A percentile compares a stretch with the other conserved stretches of the same genome.
Conservation (phyloP, 2,797 vertebrate genomes). For the Sebastes hubbsi region DNA sequence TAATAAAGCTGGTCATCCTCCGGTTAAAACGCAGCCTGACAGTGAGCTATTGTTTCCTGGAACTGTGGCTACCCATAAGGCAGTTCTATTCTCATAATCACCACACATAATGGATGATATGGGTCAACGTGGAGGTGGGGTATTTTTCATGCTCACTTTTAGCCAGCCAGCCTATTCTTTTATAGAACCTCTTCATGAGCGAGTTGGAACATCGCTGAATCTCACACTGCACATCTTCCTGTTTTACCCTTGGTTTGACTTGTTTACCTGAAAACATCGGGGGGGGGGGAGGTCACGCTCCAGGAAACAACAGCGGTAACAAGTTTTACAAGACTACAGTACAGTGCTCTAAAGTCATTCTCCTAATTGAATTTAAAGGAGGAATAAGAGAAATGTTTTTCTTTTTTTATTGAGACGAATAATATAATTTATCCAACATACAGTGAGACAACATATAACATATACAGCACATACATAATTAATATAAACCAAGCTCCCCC, state of each 20-base stretch:
- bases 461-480: too few relatives aligned
- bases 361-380: constrained; percentile 24
- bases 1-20: constrained; percentile 75
- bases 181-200: constrained; percentile 73
- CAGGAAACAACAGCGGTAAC: constrained; percentile 25
- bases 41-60: constrained; percentile 82
- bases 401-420: too few relatives aligned
- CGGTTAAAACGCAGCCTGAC: constrained; percentile 75
- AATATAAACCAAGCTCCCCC: too few relatives aligned
- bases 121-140: constrained; percentile 84
- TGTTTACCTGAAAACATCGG: constrained; percentile 73
- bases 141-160: constrained; percentile 88
- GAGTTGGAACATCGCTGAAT: constrained; percentile 69
- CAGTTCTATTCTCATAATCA: constrained; percentile 85
- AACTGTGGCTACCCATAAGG: constrained; percentile 80
- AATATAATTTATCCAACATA: too few relatives aligned
- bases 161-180: constrained; percentile 84
- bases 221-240: constrained; percentile 62
- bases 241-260: constrained; percentile 83
- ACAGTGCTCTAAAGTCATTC: constrained; percentile 6
- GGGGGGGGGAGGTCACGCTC: constrained; percentile 60
- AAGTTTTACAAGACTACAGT: constrained; percentile 24
- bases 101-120: constrained; percentile 87
- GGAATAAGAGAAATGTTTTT: constrained; percentile 5
- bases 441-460: too few relatives aligned